Evolutionary conservation across 2,113 vertebrate genomes (phyloP).

Genomic region (Paradoxurus hermaphroditus): DNA sequence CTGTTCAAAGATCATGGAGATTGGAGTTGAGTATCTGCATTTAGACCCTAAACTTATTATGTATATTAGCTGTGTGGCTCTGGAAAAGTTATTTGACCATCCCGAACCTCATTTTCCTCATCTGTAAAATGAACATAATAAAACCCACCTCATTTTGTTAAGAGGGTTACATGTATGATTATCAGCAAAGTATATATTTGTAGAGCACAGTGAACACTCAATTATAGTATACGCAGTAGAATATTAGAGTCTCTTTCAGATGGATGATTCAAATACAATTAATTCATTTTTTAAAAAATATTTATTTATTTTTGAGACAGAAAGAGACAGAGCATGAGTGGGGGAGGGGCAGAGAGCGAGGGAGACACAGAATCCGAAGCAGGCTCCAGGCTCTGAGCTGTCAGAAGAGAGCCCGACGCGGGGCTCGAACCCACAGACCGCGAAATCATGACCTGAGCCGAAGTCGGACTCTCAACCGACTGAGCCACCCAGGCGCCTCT

Average conservation of each 20-base stretch:
- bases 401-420: too few species aligned
- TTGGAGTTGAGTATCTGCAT: neutral
- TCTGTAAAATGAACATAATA: neutral
- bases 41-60: neutral
- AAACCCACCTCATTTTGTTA: neutral
- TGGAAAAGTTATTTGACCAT: neutral
- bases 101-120: neutral
- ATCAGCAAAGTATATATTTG: neutral
- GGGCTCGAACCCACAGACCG: too few species aligned
- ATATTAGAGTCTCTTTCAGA: neutral
- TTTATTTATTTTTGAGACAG: too few species aligned
- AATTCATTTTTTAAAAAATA: neutral
- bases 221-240: neutral
- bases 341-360: too few species aligned
- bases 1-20: neutral
- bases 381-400: too few species aligned
- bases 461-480: too few species aligned
- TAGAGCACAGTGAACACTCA: neutral
- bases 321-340: too few species aligned
- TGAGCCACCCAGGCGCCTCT: too few species aligned
- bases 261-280: neutral
- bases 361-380: too few species aligned
- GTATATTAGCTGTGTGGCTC: neutral
- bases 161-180: neutral
- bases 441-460: too few species aligned